Evolutionary conservation across 2,888 invertebrate genomes (phyloP).

Genomic region (Acrobasis repandana): DNA sequence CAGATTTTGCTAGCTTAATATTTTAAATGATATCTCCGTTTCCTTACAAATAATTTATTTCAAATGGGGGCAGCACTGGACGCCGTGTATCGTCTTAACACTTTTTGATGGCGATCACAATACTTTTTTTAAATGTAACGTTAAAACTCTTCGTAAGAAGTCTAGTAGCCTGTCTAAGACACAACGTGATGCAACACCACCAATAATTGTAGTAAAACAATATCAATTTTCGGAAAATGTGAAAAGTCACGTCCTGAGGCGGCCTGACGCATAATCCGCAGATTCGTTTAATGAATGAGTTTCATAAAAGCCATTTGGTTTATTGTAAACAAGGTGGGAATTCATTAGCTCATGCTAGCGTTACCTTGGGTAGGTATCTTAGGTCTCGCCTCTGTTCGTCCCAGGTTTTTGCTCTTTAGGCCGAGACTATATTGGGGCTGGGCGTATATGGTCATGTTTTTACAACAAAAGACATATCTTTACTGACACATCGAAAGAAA

Average conservation of each 20-base stretch:
- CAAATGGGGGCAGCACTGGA: too few relatives aligned
- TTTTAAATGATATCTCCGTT: too few relatives aligned
- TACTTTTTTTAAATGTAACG: background rate
- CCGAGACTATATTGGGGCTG: background rate
- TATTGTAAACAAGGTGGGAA: slow-evolving; percentile 74
- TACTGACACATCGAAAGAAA: too few relatives aligned
- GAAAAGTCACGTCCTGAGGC: slow-evolving; percentile 63
- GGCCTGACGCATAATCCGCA: slow-evolving; percentile 66
- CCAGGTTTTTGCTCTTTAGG: background rate
- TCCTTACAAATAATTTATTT: too few relatives aligned
- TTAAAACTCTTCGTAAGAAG: background rate
- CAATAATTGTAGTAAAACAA: slow-evolving; percentile 22
- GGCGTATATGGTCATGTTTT: too few relatives aligned
- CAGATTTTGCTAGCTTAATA: too few relatives aligned
- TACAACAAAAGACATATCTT: too few relatives aligned
- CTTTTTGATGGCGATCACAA: too few relatives aligned
- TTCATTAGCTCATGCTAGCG: slow-evolving; percentile 59
- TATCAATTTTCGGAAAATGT: slow-evolving; percentile 53
- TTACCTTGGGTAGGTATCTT: too few relatives aligned
- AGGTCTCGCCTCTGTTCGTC: slow-evolving; percentile 20
- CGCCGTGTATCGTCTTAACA: too few relatives aligned
- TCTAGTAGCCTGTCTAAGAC: background rate
- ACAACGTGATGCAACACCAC: background rate
- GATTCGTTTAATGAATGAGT: slow-evolving; percentile 65
- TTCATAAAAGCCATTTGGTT: slow-evolving; percentile 71